Evolutionary conservation across 37 sponge, comb jelly and placozoan genomes (phyloP).

Genomic region (Halisarca cf. caerulea): DNA sequence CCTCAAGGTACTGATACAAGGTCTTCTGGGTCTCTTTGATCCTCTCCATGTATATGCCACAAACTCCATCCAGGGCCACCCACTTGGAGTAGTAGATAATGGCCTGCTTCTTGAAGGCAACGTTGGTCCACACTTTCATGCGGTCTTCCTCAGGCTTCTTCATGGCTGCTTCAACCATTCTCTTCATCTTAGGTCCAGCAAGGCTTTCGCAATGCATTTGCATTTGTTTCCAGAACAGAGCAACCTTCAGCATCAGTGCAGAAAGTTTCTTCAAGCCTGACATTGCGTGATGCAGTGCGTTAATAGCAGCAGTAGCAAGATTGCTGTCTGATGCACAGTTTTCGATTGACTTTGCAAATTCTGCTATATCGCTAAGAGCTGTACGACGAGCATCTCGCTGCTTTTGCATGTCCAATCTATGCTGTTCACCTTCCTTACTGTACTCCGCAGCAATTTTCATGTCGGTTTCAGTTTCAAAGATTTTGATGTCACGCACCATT

Average conservation of each 20-base stretch:
- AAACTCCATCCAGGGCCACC: slow-evolving; percentile 67
- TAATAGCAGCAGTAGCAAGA: slow-evolving; percentile 32
- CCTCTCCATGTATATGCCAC: slow-evolving; percentile 33
- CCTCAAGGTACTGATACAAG: slow-evolving; percentile 56
- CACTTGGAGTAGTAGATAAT: slow-evolving; percentile 50
- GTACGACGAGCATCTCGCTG: slow-evolving; percentile 18
- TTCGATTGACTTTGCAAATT: slow-evolving; percentile 23
- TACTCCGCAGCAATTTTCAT: neutral
- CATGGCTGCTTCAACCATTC: slow-evolving; percentile 35
- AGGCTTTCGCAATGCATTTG: slow-evolving; percentile 50
- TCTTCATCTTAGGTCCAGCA: slow-evolving; percentile 16
- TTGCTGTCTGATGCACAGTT: slow-evolving; percentile 26
- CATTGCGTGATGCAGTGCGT: slow-evolving; percentile 57
- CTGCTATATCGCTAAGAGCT: slow-evolving; percentile 23
- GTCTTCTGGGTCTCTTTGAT: slow-evolving; percentile 56
- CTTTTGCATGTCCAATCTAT: slow-evolving; percentile 13
- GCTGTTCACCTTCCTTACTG: slow-evolving; percentile 13
- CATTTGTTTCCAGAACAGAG: slow-evolving; percentile 67
- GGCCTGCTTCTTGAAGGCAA: slow-evolving; percentile 43
- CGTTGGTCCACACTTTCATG: slow-evolving; percentile 41
- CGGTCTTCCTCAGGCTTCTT: slow-evolving; percentile 44
- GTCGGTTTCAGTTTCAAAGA: neutral
- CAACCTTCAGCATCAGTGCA: slow-evolving; percentile 65
- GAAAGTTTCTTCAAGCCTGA: slow-evolving; percentile 55
- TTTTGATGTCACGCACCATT: neutral